Conservation (phyloP, 2,888 invertebrate species). For the Aphodius granarius region DNA sequence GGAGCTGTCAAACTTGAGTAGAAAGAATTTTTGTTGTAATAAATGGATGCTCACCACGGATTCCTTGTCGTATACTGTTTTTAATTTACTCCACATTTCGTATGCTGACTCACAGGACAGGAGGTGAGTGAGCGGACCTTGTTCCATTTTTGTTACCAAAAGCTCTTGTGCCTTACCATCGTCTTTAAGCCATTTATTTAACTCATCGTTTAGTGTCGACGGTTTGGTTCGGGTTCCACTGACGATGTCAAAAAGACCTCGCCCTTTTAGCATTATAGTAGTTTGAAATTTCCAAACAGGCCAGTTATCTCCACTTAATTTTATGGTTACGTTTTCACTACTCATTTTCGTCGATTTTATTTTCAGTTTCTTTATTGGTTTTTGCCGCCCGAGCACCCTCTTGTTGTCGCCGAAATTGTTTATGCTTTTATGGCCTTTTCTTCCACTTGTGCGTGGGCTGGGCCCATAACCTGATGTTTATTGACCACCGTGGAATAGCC, state of each 20-base stretch:
- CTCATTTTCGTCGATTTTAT: neutral
- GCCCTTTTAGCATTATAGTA: neutral
- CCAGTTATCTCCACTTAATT: neutral
- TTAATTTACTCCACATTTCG: slow-evolving; percentile 37
- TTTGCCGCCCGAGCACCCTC: too few relatives aligned
- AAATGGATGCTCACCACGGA: slow-evolving; percentile 34
- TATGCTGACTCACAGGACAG: slow-evolving; percentile 30
- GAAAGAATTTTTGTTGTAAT: slow-evolving; percentile 33
- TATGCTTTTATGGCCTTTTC: neutral
- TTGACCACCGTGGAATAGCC: too few relatives aligned
- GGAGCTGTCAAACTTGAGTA: slow-evolving; percentile 24
- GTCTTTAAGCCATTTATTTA: neutral
- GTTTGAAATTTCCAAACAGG: neutral
- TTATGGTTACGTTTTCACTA: too few relatives aligned
- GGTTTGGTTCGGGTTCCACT: neutral
- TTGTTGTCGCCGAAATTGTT: neutral
- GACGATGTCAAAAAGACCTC: neutral
- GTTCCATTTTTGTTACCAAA: slow-evolving; percentile 33
- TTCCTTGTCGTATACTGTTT: slow-evolving; percentile 33
- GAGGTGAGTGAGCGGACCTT: slow-evolving; percentile 34
- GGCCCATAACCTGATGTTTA: neutral
- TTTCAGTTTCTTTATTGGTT: too few relatives aligned
- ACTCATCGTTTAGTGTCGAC: neutral
- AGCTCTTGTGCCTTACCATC: slow-evolving; percentile 34
- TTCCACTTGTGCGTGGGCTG: neutral